A percentile compares a stretch with the other conserved stretches of the same genome.
phyloP scores from a whole-genome alignment of 2,797 vertebrate species.

The Sebastes kiyomatsui region DNA sequence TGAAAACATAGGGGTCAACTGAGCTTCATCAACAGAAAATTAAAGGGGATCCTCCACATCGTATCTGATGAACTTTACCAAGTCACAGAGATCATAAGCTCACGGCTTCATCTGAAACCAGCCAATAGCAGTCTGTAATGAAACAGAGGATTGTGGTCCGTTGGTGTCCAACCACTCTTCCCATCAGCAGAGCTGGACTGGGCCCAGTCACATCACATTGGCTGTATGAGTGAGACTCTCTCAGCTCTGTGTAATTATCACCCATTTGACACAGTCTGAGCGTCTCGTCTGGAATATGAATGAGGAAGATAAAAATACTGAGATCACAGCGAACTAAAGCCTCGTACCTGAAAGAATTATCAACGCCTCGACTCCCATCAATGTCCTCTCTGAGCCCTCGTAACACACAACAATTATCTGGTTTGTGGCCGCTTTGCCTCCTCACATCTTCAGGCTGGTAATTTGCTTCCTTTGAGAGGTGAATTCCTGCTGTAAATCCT shows the following conservation, averaged over 20 bases:
- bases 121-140: background rate
- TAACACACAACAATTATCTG: slow-evolving; percentile 35
- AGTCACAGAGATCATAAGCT: background rate
- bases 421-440: slow-evolving; percentile 20
- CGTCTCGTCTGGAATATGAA: slow-evolving; percentile 44
- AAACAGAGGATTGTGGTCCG: background rate
- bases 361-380: slow-evolving; percentile 35
- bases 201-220: slow-evolving; percentile 21
- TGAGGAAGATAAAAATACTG: slow-evolving; percentile 37
- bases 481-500: slow-evolving; percentile 22
- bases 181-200: slow-evolving; percentile 23
- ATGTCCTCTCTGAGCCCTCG: slow-evolving; percentile 16
- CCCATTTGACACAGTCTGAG: slow-evolving; percentile 48
- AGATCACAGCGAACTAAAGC: slow-evolving; percentile 16
- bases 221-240: slow-evolving; percentile 19
- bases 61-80: background rate
- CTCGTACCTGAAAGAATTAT: slow-evolving; percentile 47
- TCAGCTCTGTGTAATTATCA: slow-evolving; percentile 45
- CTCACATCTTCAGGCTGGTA: slow-evolving; percentile 10
- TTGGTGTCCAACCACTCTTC: background rate
- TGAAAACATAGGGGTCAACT: too few relatives aligned
- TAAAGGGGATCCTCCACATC: background rate
- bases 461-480: slow-evolving; percentile 20
- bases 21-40: too few relatives aligned
- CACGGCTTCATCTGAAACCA: background rate